phyloP scores from a whole-genome alignment of 2,113 vertebrate species.

The Litocranius walleri region DNA sequence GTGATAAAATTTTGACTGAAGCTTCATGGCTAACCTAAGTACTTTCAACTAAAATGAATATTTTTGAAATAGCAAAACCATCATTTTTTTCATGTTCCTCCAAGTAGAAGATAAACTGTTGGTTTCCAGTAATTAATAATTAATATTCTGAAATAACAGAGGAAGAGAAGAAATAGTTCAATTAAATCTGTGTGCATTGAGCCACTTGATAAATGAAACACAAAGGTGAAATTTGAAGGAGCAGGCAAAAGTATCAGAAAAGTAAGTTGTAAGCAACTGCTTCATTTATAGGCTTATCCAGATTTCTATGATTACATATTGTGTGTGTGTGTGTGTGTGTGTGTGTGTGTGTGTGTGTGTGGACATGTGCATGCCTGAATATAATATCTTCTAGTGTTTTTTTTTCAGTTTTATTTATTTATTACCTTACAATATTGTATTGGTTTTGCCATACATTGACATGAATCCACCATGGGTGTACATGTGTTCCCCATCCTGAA shows the following conservation, averaged over 20 bases:
- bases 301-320: not conserved
- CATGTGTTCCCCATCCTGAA: too few relatives aligned
- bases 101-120: not conserved
- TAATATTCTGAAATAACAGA: not conserved
- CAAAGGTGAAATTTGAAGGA: not conserved
- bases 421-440: too few relatives aligned
- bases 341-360: not conserved
- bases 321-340: not conserved
- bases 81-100: not conserved
- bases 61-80: not conserved
- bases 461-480: too few relatives aligned
- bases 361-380: accelerated
- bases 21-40: not conserved
- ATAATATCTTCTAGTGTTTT: too few relatives aligned
- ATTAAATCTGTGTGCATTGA: not conserved
- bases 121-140: not conserved
- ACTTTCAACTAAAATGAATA: not conserved
- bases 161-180: not conserved
- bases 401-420: too few relatives aligned
- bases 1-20: not conserved
- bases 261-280: not conserved
- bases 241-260: not conserved
- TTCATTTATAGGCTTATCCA: not conserved
- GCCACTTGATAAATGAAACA: not conserved
- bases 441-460: too few relatives aligned